Percentiles rank a stretch among this genome's conserved stretches.
phyloP scores from a whole-genome alignment of 1,140 invertebrate genomes.

The Drosophila littoralis region DNA sequence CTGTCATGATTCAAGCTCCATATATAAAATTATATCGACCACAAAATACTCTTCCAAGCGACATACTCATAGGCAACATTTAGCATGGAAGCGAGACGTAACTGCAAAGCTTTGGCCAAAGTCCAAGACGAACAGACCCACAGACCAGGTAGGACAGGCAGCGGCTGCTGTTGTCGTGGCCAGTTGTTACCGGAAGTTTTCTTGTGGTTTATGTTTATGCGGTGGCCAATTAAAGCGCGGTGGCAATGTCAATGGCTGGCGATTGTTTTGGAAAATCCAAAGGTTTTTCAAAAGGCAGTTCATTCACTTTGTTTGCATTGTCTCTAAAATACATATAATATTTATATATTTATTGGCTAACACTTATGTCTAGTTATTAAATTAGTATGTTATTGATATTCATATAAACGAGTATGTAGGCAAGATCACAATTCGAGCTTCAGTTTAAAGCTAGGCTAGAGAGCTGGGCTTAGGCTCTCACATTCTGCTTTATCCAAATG shows the following conservation, averaged over 20 bases:
- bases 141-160: neutral
- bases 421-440: slow-evolving; percentile 66
- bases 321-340: slow-evolving; percentile 5
- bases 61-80: neutral
- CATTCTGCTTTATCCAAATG: slow-evolving; percentile 84
- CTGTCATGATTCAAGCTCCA: too few relatives aligned
- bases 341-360: slow-evolving; percentile 27
- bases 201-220: slow-evolving; percentile 48
- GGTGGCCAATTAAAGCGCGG: slow-evolving; percentile 57
- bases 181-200: slow-evolving; percentile 59
- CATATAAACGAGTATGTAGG: slow-evolving; percentile 12
- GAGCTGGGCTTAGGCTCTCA: slow-evolving; percentile 48
- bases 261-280: slow-evolving; percentile 66
- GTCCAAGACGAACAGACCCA: slow-evolving; percentile 30
- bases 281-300: slow-evolving; percentile 43
- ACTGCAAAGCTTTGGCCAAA: slow-evolving; percentile 46
- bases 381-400: slow-evolving; percentile 18
- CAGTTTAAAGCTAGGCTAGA: slow-evolving; percentile 7
- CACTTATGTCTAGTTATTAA: slow-evolving; percentile 19
- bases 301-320: slow-evolving; percentile 30
- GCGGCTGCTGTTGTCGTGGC: slow-evolving; percentile 16
- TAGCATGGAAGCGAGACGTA: neutral
- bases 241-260: slow-evolving; percentile 55
- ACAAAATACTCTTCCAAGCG: neutral
- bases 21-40: too few relatives aligned